A percentile compares a stretch with the other conserved stretches of the same genome.
Conservation (phyloP, 30 jellyfish, hydroid and myxozoan species). For the Mastigias papua region DNA sequence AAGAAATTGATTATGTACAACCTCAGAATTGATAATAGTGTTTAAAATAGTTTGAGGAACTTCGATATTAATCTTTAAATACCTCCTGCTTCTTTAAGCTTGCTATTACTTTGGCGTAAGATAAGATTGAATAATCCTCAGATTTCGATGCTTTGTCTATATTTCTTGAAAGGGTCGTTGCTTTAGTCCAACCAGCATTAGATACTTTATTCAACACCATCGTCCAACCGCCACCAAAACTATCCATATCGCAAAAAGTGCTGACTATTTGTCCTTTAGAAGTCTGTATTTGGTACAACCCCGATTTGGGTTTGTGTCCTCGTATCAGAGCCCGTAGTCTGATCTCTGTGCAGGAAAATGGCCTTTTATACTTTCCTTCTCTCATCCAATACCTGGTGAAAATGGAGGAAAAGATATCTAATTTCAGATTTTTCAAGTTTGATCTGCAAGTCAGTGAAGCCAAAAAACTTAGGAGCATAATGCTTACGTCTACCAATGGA, state of each 20-base stretch:
- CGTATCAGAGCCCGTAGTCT: slow-evolving; percentile 20
- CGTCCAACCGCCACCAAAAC: slow-evolving; percentile 92
- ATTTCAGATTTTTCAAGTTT: not conserved
- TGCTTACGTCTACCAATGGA: no score
- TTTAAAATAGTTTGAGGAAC: no score
- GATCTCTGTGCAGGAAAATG: slow-evolving; percentile 73
- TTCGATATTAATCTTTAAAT: no score
- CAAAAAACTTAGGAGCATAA: no score
- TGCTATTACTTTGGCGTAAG: slow-evolving; percentile 40
- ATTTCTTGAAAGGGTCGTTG: slow-evolving; percentile 40
- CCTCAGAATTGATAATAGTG: no score
- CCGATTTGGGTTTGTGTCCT: slow-evolving; percentile 49
- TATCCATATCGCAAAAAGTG: slow-evolving; percentile 70
- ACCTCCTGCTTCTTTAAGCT: slow-evolving; percentile 47
- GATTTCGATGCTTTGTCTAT: slow-evolving; percentile 60
- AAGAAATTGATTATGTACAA: no score
- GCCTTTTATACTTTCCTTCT: slow-evolving; percentile 62
- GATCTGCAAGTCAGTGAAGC: not conserved
- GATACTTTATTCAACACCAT: slow-evolving; percentile 62
- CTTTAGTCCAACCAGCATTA: slow-evolving; percentile 68
- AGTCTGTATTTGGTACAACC: slow-evolving; percentile 40
- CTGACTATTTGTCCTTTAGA: slow-evolving; percentile 42
- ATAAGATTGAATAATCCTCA: slow-evolving; percentile 63
- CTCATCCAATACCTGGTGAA: slow-evolving; percentile 84
- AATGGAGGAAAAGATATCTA: not conserved